Conservation (phyloP, 2,113 vertebrate species). For the Furnarius figulus region DNA sequence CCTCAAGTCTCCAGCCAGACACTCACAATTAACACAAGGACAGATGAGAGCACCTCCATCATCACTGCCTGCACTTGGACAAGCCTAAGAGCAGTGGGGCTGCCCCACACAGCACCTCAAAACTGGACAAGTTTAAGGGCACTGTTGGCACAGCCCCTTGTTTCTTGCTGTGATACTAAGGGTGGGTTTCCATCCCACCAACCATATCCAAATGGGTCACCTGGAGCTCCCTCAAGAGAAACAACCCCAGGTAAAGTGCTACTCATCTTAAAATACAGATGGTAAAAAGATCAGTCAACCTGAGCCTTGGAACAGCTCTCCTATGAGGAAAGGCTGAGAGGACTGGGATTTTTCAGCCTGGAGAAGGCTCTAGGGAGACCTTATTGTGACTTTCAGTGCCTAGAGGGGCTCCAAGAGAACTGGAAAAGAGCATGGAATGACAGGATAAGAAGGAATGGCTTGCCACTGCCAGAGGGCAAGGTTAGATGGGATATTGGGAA, state of each 20-base stretch:
- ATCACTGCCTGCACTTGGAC: rapidly evolving
- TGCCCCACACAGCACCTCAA: background rate
- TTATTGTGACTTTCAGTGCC: background rate
- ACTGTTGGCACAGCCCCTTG: rapidly evolving
- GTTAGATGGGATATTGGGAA: rapidly evolving
- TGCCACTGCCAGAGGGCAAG: background rate
- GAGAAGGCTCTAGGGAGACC: background rate
- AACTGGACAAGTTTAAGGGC: background rate
- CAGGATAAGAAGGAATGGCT: background rate
- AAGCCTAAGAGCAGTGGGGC: background rate
- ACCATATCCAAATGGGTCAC: background rate
- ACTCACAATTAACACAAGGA: background rate
- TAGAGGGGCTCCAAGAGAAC: background rate
- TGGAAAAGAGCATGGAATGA: rapidly evolving
- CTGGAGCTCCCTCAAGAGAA: background rate
- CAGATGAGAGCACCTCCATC: background rate
- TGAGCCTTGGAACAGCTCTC: background rate
- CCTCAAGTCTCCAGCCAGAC: background rate
- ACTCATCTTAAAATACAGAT: background rate
- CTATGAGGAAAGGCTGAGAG: background rate
- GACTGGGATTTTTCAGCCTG: background rate
- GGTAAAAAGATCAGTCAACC: background rate
- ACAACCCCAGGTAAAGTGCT: background rate
- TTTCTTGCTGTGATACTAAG: background rate
- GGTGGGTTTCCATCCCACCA: background rate